Conservation (phyloP, 2,888 invertebrate genomes). For the Lasiommata megera region DNA sequence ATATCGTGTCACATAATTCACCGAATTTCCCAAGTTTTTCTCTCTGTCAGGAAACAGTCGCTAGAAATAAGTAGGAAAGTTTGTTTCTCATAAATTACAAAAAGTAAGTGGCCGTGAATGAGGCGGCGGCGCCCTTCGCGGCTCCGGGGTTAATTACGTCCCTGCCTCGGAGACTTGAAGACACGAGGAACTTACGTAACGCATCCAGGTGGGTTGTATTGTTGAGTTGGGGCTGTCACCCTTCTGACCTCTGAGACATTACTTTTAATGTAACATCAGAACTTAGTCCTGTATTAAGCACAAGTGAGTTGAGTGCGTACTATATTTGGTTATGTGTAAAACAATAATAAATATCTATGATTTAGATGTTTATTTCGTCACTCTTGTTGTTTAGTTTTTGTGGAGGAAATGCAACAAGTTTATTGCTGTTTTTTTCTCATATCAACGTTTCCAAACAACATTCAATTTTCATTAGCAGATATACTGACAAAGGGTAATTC, state of each 20-base stretch:
- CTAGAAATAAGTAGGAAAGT: conserved; percentile 32
- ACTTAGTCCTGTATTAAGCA: no score
- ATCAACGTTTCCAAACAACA: no score
- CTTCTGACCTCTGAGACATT: conserved; percentile 4
- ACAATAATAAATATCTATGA: no score
- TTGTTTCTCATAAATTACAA: conserved; percentile 31
- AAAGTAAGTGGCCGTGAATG: conserved; percentile 24
- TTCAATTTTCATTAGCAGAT: no score
- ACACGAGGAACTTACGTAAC: not conserved
- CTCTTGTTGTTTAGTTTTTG: no score
- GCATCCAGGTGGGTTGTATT: not conserved
- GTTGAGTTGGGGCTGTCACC: not conserved
- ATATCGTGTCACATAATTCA: conserved; percentile 13
- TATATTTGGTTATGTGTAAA: no score
- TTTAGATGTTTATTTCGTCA: no score
- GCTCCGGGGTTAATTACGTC: conserved; percentile 50
- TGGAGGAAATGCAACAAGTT: no score
- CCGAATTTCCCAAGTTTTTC: conserved; percentile 3
- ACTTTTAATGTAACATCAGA: no score
- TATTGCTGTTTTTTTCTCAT: no score
- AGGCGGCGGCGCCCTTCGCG: conserved; percentile 21
- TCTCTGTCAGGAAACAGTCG: conserved; percentile 13
- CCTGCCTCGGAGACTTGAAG: not conserved
- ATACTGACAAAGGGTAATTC: no score
- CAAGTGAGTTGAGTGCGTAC: no score